Base-by-base conservation (phyloP, 2,888 invertebrate species). In the Aleiodes leptofemur region DNA sequence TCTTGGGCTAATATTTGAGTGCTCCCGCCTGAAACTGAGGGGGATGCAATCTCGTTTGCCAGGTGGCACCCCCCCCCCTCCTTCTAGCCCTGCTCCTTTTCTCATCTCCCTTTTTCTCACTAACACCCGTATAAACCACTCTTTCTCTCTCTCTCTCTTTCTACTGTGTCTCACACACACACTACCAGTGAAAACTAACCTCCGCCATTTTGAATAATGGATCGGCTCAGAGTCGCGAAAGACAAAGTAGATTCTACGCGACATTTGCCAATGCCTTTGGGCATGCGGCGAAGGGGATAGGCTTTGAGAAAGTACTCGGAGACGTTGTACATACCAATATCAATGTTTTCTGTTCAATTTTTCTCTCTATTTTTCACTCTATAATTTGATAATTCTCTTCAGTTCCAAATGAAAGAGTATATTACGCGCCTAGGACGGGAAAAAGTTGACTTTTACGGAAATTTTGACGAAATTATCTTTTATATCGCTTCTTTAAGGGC, bases 181-280 rank as follows among this genome's bases (percentile, higher is more conserved):
- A 64, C 64, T 64, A 48, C 48, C 43, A 43, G 43, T 64, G 23
- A 34, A 64, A 64, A 64, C 64, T 64, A 64, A 64, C 51, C 68
- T 51, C 23, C 51, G 68, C 76, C 77, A 81, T 82, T 82, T 79
- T 83, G 83, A 83, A 84, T 84, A 83, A 84, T 84, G 79, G 81
- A 83, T 82, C 78, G 78, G 80, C 79, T 77, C 73, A 74, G 48
- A 77, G 77, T 78, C 78, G 69, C 74, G 74, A 74, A 43, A 79
- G 77, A 80, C 82, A 82, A 83, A 80, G 79, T 81, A 76, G 77
- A 82, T 78, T 77, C 64, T 79, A 78, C 78, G 78, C 73, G 77
- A 74, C 55, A 79, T 79, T 76, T 76, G 69, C 76, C 68, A 38
- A 66, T 53, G 66, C 59, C 69, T 68, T 68, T 66, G 43, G 76